Evolutionary conservation across 2,888 invertebrate species (phyloP).

Genomic region (Ethmia dodecea): DNA sequence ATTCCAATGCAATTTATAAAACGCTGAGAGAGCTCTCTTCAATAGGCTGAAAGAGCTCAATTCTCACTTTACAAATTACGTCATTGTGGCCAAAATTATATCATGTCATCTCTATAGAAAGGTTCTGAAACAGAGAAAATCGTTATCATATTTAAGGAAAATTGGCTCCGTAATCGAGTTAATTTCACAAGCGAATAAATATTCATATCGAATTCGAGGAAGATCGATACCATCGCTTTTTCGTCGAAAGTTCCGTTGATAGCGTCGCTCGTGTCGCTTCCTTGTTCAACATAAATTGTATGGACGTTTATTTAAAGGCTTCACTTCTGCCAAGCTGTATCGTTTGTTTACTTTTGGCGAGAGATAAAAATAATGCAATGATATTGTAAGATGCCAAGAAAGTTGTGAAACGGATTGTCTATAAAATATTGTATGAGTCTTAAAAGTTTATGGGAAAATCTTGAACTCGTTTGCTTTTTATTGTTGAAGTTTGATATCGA

Average conservation of each 20-base stretch:
- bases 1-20: too few species aligned
- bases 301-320: conserved; percentile 8
- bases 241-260: conserved; percentile 18
- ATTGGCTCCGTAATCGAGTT: conserved; percentile 26
- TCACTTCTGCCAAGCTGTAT: conserved; percentile 7
- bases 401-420: conserved; percentile 1
- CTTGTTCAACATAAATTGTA: conserved; percentile 6
- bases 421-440: too few species aligned
- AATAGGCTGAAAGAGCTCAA: neutral
- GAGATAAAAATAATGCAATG: conserved; percentile 5
- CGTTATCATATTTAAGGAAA: conserved; percentile 21
- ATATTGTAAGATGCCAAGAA: conserved; percentile 8
- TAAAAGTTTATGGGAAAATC: too few species aligned
- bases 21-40: too few species aligned
- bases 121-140: conserved; percentile 14
- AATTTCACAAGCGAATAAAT: conserved; percentile 25
- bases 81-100: conserved; percentile 5
- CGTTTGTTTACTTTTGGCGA: conserved; percentile 11
- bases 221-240: conserved; percentile 17
- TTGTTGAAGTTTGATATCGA: too few species aligned
- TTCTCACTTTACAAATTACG: conserved; percentile 3
- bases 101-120: conserved; percentile 5
- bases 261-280: conserved; percentile 17
- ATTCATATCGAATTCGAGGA: conserved; percentile 23
- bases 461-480: too few species aligned